Evolutionary conservation across 2,888 invertebrate species (phyloP), one percentile per base, ranked within the genome.

Genomic region (Pheosia tremula): DNA sequence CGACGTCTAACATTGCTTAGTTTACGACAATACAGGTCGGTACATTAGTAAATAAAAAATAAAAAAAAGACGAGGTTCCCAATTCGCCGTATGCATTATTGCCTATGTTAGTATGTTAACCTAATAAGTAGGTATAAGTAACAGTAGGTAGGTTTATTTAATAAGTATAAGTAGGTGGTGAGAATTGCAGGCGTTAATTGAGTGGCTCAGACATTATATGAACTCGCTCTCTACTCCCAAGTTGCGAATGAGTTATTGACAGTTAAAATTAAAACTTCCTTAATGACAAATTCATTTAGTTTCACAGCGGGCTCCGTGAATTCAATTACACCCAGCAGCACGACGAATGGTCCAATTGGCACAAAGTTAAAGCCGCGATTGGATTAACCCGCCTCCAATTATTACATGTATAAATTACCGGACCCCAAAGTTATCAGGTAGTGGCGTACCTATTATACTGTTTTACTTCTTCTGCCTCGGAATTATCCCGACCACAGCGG

Each of bases 341-440:
- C 62, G 66, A 65, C 56, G 66, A 71, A 68, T 67, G 52, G 65
- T 62, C 59, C 67, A 69, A 77, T 75, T 70, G 70, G 71, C 68
- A 65, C 67, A 66, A 74, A 75, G 75, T 74, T 75, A 59, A 60
- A 57, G 57, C 60, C 58, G 64, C 69, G 75, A 78, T 78, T 75
- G 67, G 72, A 66, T 74, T 72, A 68, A 71, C 66, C 67, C 63
- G 63, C 61, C 64, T 63, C 56, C 60, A 71, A 70, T 77, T 68
- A 72, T 74, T 72, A 65, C 70, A 68, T 61, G 64, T 75, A 65
- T 67, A 69, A 68, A 50, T 69, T 63, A 64, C 62, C 57, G 54
- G 60, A 57, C 49, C 57, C 36, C 55, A 71, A 64, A 39, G 59
- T 47, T 61, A 56, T 57, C 52, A 61, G 56, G 36, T 45, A 56